Base-by-base conservation (phyloP, 2,797 vertebrate species). In the Chelon labrosus region DNA sequence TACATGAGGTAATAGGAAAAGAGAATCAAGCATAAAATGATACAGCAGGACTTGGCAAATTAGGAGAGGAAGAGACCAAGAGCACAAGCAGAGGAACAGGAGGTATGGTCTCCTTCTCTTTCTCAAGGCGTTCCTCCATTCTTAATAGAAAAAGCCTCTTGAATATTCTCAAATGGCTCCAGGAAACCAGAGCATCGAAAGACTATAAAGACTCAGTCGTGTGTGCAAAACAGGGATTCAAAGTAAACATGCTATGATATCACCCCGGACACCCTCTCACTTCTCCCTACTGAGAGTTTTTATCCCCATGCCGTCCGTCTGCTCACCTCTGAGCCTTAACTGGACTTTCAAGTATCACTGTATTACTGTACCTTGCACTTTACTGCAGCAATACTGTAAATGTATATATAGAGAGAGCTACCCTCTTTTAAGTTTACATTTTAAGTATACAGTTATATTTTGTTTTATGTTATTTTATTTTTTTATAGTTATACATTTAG, bases 1-100 rank as follows among this genome's bases (percentile, higher is more conserved):
- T 70, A 69, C 80, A 59, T 52, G 83, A 75, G 54, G 75, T 79
- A 80, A 82, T 78, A 73, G 77, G 68, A 77, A 85, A 85, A 63
- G 53, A 74, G 47, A 83, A 72, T 44, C 41, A 75, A 52, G 72
- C 62, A 77, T 74, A 54, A 84, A 83, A 82, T 77, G 79, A 77
- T 74, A 75, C 54, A 71, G 70, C 44, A 66, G 67, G 41, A 75
- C 50, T 42, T 70, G 82, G 86, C 65, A 82, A 75, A 80, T 63
- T 63, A 53, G 67, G 60, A 57, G 61, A 44, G 41, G 41, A 49
- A 65, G 60, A 46, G 66, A 46, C 46, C 63, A 59, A 49, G 65
- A 75, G 56, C 68, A 67, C 37, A 22, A 57, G 38, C 25, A 64
- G 62, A 67, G 56, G 31, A 65, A 62, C 38, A 22, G 47, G 35